Evolutionary conservation across 2,797 vertebrate species (phyloP).

Genomic region (Adelosebastes latens): DNA sequence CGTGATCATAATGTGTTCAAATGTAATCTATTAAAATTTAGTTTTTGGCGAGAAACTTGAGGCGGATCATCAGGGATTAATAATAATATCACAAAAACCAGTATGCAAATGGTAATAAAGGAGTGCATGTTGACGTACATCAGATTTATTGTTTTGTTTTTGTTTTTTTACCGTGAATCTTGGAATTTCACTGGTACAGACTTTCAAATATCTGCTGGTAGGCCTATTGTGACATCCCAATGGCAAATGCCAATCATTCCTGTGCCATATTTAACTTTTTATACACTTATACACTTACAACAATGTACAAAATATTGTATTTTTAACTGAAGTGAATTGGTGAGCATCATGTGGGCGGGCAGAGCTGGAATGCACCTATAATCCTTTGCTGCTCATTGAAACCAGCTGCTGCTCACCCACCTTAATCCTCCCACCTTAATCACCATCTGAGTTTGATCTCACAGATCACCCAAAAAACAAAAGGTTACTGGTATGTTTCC

Average conservation of each 20-base stretch:
- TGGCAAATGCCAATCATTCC: not conserved
- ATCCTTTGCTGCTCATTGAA: conserved; percentile 42
- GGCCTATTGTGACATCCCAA: too few species aligned
- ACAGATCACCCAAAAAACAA: conserved; percentile 17
- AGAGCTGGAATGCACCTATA: conserved; percentile 12
- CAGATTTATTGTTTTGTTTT: too few species aligned
- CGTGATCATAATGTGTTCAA: too few species aligned
- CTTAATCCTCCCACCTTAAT: conserved; percentile 4
- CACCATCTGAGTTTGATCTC: conserved; percentile 40
- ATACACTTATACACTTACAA: not conserved
- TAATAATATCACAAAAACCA: too few species aligned
- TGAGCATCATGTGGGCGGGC: not conserved
- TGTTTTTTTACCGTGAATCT: too few species aligned
- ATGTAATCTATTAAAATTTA: too few species aligned
- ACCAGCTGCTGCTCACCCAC: conserved; percentile 46
- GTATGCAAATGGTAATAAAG: too few species aligned
- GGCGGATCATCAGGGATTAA: too few species aligned
- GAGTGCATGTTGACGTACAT: too few species aligned
- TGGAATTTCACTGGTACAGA: too few species aligned
- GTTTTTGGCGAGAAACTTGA: too few species aligned
- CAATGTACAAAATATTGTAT: not conserved
- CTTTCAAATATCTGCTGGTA: too few species aligned
- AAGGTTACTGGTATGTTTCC: not conserved
- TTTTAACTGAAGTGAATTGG: not conserved
- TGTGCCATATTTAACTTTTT: not conserved